Conservation (phyloP, 2,797 vertebrate species). For the Oryzias sinensis region DNA sequence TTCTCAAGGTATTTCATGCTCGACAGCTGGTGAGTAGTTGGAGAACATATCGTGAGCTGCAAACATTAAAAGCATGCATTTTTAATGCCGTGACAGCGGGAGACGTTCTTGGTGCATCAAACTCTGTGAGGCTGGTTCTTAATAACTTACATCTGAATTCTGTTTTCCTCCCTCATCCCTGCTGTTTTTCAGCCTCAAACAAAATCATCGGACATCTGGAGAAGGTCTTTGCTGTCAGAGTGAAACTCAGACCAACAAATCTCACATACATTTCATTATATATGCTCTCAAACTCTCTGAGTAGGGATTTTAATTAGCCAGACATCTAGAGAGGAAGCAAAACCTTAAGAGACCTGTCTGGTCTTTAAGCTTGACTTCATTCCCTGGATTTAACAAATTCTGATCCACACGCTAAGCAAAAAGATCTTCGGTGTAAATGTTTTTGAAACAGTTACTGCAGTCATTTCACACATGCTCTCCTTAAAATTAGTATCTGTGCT, state of each 20-base stretch:
- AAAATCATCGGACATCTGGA: constrained; percentile 48
- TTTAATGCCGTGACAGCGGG: constrained; percentile 3
- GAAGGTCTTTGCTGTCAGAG: constrained; percentile 33
- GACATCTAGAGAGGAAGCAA: constrained; percentile 23
- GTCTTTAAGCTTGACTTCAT: constrained; percentile 2
- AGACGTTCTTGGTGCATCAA: not conserved
- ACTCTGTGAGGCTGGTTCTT: not conserved
- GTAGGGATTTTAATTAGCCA: constrained; percentile 41
- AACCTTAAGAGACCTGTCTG: constrained; percentile 20
- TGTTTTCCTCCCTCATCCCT: constrained; percentile 8
- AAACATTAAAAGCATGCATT: constrained; percentile 5
- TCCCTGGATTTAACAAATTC: not conserved
- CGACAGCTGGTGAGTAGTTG: not conserved
- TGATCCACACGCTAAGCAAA: not conserved
- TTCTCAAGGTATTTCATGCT: not conserved
- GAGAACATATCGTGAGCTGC: not conserved
- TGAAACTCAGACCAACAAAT: constrained; percentile 36
- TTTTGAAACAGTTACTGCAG: too few relatives aligned
- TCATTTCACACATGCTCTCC: too few relatives aligned
- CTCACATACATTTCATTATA: constrained; percentile 29
- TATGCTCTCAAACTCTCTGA: constrained; percentile 38
- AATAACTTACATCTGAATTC: constrained; percentile 18
- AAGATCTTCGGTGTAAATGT: too few relatives aligned
- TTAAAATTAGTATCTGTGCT: too few relatives aligned
- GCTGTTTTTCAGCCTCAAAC: constrained; percentile 28